Base-by-base conservation (phyloP, 1,140 invertebrate species). In the Zaprionus camerounensis region DNA sequence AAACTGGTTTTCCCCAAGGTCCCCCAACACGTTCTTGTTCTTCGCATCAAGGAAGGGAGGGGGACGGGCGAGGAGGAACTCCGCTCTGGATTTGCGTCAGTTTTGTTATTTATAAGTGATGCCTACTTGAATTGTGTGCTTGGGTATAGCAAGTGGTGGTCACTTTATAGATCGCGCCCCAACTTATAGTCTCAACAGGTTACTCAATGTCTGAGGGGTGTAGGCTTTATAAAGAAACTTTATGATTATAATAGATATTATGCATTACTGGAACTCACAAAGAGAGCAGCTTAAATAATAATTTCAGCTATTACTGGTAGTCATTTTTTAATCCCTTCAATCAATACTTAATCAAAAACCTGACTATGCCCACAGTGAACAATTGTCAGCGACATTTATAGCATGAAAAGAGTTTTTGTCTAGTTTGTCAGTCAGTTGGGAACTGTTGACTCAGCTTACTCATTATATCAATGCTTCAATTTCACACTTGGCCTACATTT, bases 1-100 rank as follows among this genome's bases (percentile, higher is more conserved):
- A 83, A 87, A 81, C 78, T 68, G 83, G 76, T 87, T 83, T 83
- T 22, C 67, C 76, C 82, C 83, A 83, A 87, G 78, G 83, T 83
- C 71, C 31, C 31, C 62, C 26, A 56, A 64, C 73, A 64, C 34
- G 73, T 71, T 71, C 73, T 71, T 41, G 49, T 44, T 9, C 41
- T 46, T 63, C n/a, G 28, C 9, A 26, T 55, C 13, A 13, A 28
- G 20, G 1, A 12, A 64, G 22, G 3, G 13, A 63, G 24, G 38
- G 22, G 28, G 7, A 36, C 4, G 5, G 12, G 6, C 20, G 36
- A n/a, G 36, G 31, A 22, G 63, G 12, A 24, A 49, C 51, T 51
- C 22, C 24, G 41, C 34, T 64, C 49, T 74, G 26, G 24, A 71
- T 57, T 59, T 67, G 49, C 38, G 53, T 65, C 41, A 59, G 56